Evolutionary conservation across 2,888 invertebrate species (phyloP), one percentile per base, ranked within the genome.

Genomic region (Plagodis dolabraria): DNA sequence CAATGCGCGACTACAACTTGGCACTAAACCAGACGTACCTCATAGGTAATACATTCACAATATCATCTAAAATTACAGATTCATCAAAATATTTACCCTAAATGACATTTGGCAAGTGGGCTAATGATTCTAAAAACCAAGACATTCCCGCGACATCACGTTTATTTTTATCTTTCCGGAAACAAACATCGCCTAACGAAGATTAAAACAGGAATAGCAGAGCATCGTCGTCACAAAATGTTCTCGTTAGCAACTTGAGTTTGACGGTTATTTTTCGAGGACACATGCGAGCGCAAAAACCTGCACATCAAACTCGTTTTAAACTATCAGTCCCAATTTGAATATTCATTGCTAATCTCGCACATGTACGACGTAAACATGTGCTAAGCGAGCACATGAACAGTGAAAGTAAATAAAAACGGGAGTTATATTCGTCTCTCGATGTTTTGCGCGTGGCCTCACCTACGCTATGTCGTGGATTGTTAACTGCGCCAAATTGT

Each of bases 211-310:
- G 65, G 64, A 67, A 74, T 75, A 74, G 65, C 52, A 58, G 61
- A 63, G 62, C 65, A 60, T 60, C 59, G 71, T 61, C 65, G 60
- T 60, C 59, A 71, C 64, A 68, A 66, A 80, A 80, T 76, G 74
- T 71, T 72, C 79, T 84, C 80, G 77, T 82, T 85, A 81, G 75
- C 79, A 81, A 83, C 80, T 79, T 79, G 80, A 69, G 68, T 67
- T 50, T 71, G 89, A 72, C 89, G 89, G 90, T 91, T 91, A 89
- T 83, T 80, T 89, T 85, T 91, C 89, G 86, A 91, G 89, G 89
- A 87, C 89, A 77, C 71, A 71, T 70, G 64, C 63, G 64, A 69
- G 69, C 71, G 67, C 74, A 87, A 89, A 89, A 89, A 89, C 85
- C 78, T 77, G 84, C 79, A 22, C 74, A 70, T 62, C 68, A 72